Evolutionary conservation across 2,113 vertebrate species (phyloP), one percentile per base, ranked within the genome.

Genomic region (Clupea harengus): DNA sequence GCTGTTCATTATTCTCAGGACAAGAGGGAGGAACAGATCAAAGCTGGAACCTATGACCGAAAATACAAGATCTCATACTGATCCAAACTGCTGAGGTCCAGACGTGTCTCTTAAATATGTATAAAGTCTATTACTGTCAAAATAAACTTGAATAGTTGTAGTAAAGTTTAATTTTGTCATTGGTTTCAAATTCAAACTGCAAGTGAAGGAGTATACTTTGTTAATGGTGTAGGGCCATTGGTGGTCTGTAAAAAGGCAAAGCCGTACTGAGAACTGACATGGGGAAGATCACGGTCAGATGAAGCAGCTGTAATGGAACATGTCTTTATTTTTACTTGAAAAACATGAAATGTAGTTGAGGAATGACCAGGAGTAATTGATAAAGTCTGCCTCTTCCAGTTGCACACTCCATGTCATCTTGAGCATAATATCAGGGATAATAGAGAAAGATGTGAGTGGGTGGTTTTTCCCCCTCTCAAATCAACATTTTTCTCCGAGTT

Each of bases 11-110:
- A 45, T 57, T 92, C 93, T 81, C 92, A 98, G 97, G 96, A 96
- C 72, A 92, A 45, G 22, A 96, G 89, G 87, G 95, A 97, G 91
- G 95, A 88, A 89, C 88, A 89, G 87, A 96, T 96, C 85, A 92
- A 90, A 83, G 96, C 95, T 86, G 97, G 97, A 88, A 97, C 95
- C 90, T 67, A 90, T 15, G 4, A 95, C 2, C 94, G 90, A 85
- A 92, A 88, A 0, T 94, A 93, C 88, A 90, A 17, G 25, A 32
- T 98, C 20, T 86, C 92, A 10, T 95, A 90, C 85, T 99, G 90
- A 97, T 81, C 49, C 75, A 0, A 7, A n/a, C 88, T 82, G 81
- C 80, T 50, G 46, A 44, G 72, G 72, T 87, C 45, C 49, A 82
- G 60, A 67, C 22, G 28, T 67, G 64, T 67, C 64, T 72, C 39